A percentile compares a stretch with the other conserved stretches of the same genome.
phyloP scores from a whole-genome alignment of 2,888 invertebrate species.

The Meta bourneti region DNA sequence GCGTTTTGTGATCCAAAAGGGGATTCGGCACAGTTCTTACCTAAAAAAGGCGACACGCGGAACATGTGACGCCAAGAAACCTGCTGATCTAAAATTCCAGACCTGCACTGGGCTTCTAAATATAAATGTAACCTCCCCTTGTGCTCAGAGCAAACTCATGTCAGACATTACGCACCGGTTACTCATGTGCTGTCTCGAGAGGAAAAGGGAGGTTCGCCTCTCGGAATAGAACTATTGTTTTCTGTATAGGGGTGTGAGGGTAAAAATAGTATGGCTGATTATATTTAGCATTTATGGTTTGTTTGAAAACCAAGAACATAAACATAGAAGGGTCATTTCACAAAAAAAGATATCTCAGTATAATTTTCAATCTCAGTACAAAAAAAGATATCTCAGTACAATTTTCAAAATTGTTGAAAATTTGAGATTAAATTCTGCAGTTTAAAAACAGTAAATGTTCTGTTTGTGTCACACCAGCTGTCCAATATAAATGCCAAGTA shows the following conservation, averaged over 20 bases:
- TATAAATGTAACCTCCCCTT: neutral
- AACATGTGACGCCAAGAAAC: conserved; percentile 33
- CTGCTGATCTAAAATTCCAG: conserved; percentile 61
- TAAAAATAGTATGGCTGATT: conserved; percentile 43
- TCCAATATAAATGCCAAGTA: no score
- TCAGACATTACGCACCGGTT: conserved; percentile 28
- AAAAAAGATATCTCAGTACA: no score
- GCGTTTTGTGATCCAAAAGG: neutral
- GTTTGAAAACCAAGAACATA: neutral
- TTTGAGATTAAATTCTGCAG: no score
- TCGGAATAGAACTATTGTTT: conserved; percentile 26
- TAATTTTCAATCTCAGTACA: no score
- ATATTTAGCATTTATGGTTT: neutral
- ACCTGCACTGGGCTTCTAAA: neutral
- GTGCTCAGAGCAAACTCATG: neutral
- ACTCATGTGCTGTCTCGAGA: conserved; percentile 25
- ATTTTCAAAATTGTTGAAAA: no score
- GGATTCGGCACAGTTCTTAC: conserved; percentile 19
- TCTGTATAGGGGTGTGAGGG: neutral
- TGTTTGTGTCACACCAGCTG: no score
- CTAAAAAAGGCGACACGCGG: conserved; percentile 43
- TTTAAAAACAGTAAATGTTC: no score
- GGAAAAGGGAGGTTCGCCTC: neutral
- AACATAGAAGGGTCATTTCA: neutral
- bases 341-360: no score